phyloP scores from a whole-genome alignment of 2,113 vertebrate species.

The Xiphophorus maculatus region DNA sequence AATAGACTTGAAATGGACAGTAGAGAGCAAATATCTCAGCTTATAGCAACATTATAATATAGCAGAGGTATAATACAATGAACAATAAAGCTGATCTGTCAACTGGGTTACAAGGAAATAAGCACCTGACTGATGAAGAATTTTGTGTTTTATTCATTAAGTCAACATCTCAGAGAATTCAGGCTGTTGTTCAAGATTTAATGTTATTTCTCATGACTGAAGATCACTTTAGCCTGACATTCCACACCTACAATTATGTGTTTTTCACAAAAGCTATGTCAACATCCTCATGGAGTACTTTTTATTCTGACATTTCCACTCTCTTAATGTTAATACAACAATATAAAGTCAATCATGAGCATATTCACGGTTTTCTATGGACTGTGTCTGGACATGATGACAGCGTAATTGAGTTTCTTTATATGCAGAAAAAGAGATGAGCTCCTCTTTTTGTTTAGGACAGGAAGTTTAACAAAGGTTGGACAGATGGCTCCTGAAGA shows the following conservation, averaged over 20 bases:
- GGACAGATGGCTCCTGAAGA: conserved; percentile 53
- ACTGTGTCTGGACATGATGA: conserved; percentile 3
- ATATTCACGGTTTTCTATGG: conserved; percentile 6
- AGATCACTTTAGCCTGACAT: not conserved
- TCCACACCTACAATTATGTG: not conserved
- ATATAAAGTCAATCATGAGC: conserved; percentile 32
- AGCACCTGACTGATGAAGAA: not conserved
- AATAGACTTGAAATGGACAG: no score
- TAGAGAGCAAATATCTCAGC: not conserved
- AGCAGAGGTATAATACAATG: not conserved
- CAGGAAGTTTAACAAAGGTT: conserved; percentile 39
- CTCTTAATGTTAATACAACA: conserved; percentile 1
- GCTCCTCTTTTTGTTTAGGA: conserved; percentile 1
- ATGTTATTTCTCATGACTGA: not conserved
- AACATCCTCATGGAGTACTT: not conserved
- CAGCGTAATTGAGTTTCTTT: conserved; percentile 27
- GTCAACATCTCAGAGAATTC: not conserved
- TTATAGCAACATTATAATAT: not conserved
- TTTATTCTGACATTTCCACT: not conserved
- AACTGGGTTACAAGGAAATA: not conserved
- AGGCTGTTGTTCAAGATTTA: no score
- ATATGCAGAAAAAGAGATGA: conserved; percentile 18
- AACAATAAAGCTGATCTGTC: no score
- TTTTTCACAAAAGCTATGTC: not conserved
- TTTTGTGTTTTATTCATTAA: not conserved